phyloP scores from a whole-genome alignment of 2,797 vertebrate species.

The Lycodopsis pacificus region DNA sequence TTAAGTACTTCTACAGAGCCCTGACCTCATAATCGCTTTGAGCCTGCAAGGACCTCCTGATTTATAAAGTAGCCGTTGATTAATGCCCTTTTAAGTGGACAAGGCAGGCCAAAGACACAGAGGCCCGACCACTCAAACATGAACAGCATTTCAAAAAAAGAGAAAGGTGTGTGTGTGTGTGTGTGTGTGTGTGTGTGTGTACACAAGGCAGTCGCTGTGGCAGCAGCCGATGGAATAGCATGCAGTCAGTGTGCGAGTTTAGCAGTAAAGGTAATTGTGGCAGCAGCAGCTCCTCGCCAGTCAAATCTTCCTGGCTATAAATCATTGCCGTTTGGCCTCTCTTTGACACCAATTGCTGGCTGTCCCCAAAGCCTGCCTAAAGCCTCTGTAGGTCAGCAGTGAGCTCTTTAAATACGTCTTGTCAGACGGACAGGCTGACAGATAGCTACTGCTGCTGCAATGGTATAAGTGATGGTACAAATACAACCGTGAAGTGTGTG shows the following conservation, averaged over 20 bases:
- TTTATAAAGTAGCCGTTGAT: slow-evolving; percentile 98
- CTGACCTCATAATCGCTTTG: slow-evolving; percentile 91
- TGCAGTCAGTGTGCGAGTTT: slow-evolving; percentile 66
- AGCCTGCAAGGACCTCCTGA: slow-evolving; percentile 89
- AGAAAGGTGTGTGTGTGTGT: slow-evolving; percentile 44
- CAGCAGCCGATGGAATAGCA: slow-evolving; percentile 58
- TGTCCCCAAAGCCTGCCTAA: slow-evolving; percentile 76
- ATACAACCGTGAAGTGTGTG: slow-evolving; percentile 8
- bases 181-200: slow-evolving; percentile 7
- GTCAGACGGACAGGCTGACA: slow-evolving; percentile 61
- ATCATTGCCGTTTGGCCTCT: slow-evolving; percentile 83
- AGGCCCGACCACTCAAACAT: slow-evolving; percentile 86
- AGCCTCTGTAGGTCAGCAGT: slow-evolving; percentile 70
- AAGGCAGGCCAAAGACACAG: slow-evolving; percentile 89
- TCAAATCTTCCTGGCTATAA: slow-evolving; percentile 86
- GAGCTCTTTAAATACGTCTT: slow-evolving; percentile 71
- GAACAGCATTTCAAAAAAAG: slow-evolving; percentile 83
- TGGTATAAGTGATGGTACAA: slow-evolving; percentile 44
- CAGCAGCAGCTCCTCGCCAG: slow-evolving; percentile 81
- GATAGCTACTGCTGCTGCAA: slow-evolving; percentile 43
- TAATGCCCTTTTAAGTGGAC: slow-evolving; percentile 98
- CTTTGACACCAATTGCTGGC: slow-evolving; percentile 81
- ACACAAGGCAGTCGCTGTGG: slow-evolving; percentile 34
- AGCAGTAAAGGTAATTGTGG: slow-evolving; percentile 84
- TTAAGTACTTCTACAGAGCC: slow-evolving; percentile 94